A percentile compares a stretch with the other conserved stretches of the same genome.
phyloP scores from a whole-genome alignment of 2,113 vertebrate species.

The Rhynchomys soricoides region DNA sequence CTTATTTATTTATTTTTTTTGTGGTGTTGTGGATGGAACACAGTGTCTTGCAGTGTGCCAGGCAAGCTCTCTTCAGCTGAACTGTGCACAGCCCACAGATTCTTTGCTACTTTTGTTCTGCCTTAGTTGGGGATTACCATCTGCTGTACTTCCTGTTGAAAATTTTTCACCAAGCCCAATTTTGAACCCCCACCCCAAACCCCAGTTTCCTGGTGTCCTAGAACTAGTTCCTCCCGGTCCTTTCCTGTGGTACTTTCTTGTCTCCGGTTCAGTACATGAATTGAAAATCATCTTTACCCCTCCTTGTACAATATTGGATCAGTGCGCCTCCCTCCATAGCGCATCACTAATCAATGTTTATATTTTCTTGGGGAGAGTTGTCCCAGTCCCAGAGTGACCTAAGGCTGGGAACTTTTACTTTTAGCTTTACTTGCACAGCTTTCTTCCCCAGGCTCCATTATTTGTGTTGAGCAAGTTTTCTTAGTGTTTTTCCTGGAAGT shows the following conservation, averaged over 20 bases:
- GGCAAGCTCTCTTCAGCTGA: not conserved
- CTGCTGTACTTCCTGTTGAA: conserved; percentile 15
- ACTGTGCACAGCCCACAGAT: not conserved
- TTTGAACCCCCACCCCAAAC: not conserved
- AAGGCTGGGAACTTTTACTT: not conserved
- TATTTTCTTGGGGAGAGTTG: not conserved
- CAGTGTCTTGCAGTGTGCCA: not conserved
- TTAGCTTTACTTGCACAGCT: not conserved
- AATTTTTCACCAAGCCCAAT: not conserved
- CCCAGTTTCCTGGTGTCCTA: not conserved
- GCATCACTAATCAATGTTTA: not conserved
- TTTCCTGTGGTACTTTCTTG: not conserved
- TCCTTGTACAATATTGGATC: not conserved
- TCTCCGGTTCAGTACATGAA: not conserved
- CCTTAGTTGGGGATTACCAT: not conserved
- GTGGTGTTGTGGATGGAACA: not conserved
- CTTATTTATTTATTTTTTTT: not conserved
- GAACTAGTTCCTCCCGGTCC: not conserved
- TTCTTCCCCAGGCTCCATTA: not conserved
- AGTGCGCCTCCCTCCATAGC: not conserved
- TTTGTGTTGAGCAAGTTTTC: not conserved
- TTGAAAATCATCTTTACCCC: not conserved
- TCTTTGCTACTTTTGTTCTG: not conserved
- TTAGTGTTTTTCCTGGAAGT: not conserved
- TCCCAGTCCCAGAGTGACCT: not conserved